These are phyloP conservation scores for Macrosoma leucophasiata DNA, from an alignment of 2,888 invertebrate genomes.

Conservation along the genomic window DNA sequence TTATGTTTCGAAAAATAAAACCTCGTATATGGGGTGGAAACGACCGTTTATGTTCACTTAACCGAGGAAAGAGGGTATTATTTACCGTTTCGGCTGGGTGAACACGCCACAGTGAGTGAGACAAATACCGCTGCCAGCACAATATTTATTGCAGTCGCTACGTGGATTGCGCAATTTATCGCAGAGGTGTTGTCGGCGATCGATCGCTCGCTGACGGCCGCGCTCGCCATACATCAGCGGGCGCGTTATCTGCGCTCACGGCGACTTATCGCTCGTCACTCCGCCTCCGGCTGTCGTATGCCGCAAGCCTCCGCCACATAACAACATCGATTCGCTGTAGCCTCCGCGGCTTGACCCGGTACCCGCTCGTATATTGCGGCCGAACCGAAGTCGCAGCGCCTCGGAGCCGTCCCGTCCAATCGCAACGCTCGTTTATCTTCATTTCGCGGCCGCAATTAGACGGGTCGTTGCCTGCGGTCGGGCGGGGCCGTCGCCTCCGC, in stretches of 20 bases:
- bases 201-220: conserved; percentile 68
- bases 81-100: conserved; percentile 74
- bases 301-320: conserved; percentile 44
- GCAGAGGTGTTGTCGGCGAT: conserved; percentile 70
- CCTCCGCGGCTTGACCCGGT: conserved; percentile 31
- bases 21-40: conserved; percentile 75
- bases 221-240: conserved; percentile 64
- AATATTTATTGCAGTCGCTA: conserved; percentile 72
- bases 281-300: conserved; percentile 31
- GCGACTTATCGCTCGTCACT: conserved; percentile 59
- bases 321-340: conserved; percentile 43
- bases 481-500: conserved; percentile 40
- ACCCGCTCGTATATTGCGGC: conserved; percentile 56
- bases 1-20: conserved; percentile 74
- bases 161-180: conserved; percentile 75
- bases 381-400: conserved; percentile 38
- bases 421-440: conserved; percentile 82
- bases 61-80: conserved; percentile 76
- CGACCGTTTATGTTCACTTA: conserved; percentile 76
- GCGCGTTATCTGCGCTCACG: conserved; percentile 71
- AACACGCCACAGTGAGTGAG: conserved; percentile 73
- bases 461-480: conserved; percentile 78
- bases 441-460: conserved; percentile 82
- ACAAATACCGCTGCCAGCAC: conserved; percentile 67
- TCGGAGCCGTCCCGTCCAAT: conserved; percentile 73